Evolutionary conservation across 2,888 invertebrate genomes (phyloP).

Genomic region (Catotricha subobsoleta): DNA sequence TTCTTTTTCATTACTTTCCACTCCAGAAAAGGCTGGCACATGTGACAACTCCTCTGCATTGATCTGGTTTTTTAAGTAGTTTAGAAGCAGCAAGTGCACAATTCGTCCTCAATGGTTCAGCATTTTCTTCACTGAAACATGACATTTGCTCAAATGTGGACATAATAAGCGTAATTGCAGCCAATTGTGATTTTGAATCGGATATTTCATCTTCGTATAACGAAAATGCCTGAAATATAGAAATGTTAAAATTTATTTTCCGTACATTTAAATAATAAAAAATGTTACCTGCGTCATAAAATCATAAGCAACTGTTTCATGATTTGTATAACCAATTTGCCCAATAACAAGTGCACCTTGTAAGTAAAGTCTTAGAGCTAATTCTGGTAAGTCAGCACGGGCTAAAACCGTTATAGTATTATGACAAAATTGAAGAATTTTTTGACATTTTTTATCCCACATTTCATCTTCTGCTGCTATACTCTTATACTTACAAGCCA

Average conservation of each 20-base stretch:
- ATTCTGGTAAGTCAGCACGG: slow-evolving; percentile 85
- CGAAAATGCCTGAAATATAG: slow-evolving; percentile 58
- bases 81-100: slow-evolving; percentile 93
- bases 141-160: slow-evolving; percentile 89
- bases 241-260: not conserved
- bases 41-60: slow-evolving; percentile 83
- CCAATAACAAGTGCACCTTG: slow-evolving; percentile 90
- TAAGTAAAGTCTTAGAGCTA: slow-evolving; percentile 82
- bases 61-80: slow-evolving; percentile 93
- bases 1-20: too few relatives aligned
- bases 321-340: slow-evolving; percentile 81
- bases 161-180: slow-evolving; percentile 88
- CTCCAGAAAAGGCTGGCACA: slow-evolving; percentile 98
- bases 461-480: slow-evolving; percentile 74
- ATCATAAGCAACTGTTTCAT: slow-evolving; percentile 95
- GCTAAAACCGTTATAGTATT: slow-evolving; percentile 86
- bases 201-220: slow-evolving; percentile 97
- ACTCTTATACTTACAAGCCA: slow-evolving; percentile 68
- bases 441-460: slow-evolving; percentile 97
- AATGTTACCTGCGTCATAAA: slow-evolving; percentile 52
- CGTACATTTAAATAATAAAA: not conserved
- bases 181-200: slow-evolving; percentile 90
- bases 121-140: slow-evolving; percentile 92
- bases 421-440: slow-evolving; percentile 96
- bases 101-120: slow-evolving; percentile 87